These are phyloP conservation scores for Stictonetta naevosa DNA, from an alignment of 2,113 vertebrate species.

Conservation along the genomic window DNA sequence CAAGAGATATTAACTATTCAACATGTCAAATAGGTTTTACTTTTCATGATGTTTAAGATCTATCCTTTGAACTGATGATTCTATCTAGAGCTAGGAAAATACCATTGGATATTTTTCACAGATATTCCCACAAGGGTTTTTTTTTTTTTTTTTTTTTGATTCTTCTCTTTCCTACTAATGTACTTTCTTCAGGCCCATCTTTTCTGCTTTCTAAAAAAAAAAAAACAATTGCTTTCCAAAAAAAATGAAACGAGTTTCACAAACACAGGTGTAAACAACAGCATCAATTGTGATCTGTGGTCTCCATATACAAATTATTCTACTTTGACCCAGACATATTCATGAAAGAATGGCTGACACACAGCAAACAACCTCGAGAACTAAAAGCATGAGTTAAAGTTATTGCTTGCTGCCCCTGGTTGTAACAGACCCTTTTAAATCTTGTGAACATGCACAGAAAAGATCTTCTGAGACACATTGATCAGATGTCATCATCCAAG, in stretches of 20 bases:
- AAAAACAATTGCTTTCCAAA: background rate
- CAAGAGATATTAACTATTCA: background rate
- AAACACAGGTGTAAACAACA: background rate
- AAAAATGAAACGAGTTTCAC: background rate
- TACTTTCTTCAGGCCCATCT: background rate
- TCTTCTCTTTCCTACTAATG: background rate
- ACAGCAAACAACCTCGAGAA: background rate
- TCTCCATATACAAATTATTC: background rate
- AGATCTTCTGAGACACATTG: background rate
- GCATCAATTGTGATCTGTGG: background rate
- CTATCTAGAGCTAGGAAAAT: background rate
- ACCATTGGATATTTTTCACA: background rate
- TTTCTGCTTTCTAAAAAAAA: background rate
- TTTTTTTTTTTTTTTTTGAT: background rate
- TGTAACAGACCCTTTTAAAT: background rate
- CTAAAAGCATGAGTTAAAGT: background rate
- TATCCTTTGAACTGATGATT: background rate
- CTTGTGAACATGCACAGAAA: background rate
- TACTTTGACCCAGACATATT: background rate
- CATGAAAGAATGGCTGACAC: background rate
- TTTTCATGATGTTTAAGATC: background rate
- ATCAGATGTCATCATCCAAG: background rate
- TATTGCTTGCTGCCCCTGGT: background rate
- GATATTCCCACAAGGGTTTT: background rate
- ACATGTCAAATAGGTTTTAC: background rate